Base-by-base conservation (phyloP, 2,797 vertebrate species). In the Myoxocephalus aenaeus region DNA sequence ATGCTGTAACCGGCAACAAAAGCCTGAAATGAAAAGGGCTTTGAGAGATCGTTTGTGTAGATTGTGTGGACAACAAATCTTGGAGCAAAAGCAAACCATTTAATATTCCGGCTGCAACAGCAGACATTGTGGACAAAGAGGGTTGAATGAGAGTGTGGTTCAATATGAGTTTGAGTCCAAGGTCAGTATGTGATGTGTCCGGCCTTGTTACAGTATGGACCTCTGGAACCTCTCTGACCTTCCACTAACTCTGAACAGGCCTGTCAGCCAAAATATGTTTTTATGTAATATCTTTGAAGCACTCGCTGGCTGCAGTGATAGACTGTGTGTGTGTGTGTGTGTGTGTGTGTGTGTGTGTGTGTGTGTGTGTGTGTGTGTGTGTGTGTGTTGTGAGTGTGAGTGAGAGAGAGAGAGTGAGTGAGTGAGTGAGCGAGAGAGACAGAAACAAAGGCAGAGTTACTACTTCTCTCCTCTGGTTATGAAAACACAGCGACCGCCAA, bases 401-500 rank as follows among this genome's bases (percentile, higher is more conserved):
- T 38, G 46, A 63, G 59, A 67, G 68, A 34, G 56, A 20, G 36
- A 32, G 65, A 44, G 46, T 50, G 64, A 32, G 62, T 34, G 51
- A 57, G 71, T 56, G 44, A 63, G n/a, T 12, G 11, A 51, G 53
- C 81, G 72, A 38, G 36, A 38, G 40, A 13, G 40, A 32, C 4
- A 32, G 32, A 32, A 32, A 32, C 32, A 32, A 75, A 83, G 40
- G 50, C 58, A 76, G 79, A 81, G 59, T 80, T 82, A 72, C 58
- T 70, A 64, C 73, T 84, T 70, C 80, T 80, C 78, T 87, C 82
- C 87, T 73, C 82, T 87, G 82, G 82, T 90, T 87, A 89, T 67
- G 51, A 90, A 87, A 92, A 92, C 90, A 92, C 20, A 86, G 72
- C 1, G 18, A 59, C 81, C 1, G 81, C 90, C 87, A 90, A 68